Evolutionary conservation across 1,140 invertebrate species (phyloP).

Genomic region (Brachionus paranguensis): DNA sequence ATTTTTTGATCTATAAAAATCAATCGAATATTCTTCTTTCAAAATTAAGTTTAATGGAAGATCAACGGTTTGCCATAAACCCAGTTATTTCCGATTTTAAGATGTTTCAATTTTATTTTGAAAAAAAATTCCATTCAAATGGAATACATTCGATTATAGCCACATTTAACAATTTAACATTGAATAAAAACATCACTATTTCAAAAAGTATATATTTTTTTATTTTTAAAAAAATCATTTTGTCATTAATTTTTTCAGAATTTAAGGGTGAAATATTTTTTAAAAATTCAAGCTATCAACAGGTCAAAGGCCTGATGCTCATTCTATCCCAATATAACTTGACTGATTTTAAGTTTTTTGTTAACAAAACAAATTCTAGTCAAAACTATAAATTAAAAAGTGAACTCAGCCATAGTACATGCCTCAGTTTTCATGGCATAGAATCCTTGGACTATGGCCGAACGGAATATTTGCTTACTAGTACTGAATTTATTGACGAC

Average conservation of each 20-base stretch:
- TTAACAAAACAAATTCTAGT: background rate
- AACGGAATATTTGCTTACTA: background rate
- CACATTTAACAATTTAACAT: background rate
- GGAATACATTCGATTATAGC: background rate
- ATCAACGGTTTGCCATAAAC: background rate
- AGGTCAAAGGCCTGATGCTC: background rate
- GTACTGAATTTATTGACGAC: background rate
- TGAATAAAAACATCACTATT: background rate
- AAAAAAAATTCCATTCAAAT: background rate
- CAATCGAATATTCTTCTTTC: background rate
- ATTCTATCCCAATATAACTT: background rate
- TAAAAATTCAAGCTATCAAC: background rate
- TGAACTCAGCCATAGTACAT: background rate
- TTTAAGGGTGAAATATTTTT: background rate
- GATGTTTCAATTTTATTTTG: background rate
- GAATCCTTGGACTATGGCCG: background rate
- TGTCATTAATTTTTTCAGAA: background rate
- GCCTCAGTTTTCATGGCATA: background rate
- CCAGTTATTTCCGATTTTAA: background rate
- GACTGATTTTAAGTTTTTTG: background rate
- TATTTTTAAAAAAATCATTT: background rate
- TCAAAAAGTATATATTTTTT: background rate
- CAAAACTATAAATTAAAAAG: background rate
- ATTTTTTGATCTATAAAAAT: background rate
- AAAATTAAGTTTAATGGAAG: background rate